A percentile compares a stretch with the other conserved stretches of the same genome.
Evolutionary conservation across 2,113 vertebrate genomes (phyloP).

Genomic region (Oreocharis arfaki): DNA sequence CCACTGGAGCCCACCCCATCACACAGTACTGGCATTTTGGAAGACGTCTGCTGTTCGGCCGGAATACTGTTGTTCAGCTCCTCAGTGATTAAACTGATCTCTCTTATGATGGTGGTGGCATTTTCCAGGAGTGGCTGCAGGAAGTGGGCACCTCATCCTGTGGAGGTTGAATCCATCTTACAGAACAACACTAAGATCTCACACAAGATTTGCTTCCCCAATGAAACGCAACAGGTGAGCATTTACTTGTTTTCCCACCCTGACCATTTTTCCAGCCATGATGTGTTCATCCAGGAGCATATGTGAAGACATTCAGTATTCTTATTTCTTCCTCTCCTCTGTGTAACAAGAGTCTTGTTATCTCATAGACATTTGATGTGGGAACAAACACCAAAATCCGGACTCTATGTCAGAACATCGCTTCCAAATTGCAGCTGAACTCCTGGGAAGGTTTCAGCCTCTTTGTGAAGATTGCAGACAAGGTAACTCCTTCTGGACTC

Average conservation of each 20-base stretch:
- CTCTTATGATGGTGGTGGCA: neutral
- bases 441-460: slow-evolving; percentile 91
- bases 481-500: slow-evolving; percentile 69
- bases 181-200: slow-evolving; percentile 84
- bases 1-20: rapidly evolving
- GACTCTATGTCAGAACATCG: slow-evolving; percentile 79
- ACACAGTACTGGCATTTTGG: neutral
- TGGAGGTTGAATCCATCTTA: slow-evolving; percentile 89
- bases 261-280: neutral
- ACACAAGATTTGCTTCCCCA: slow-evolving; percentile 90
- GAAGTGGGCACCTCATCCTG: slow-evolving; percentile 88
- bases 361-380: slow-evolving; percentile 82
- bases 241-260: neutral
- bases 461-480: slow-evolving; percentile 91
- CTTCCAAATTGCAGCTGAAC: slow-evolving; percentile 73
- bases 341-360: neutral
- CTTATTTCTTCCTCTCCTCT: neutral
- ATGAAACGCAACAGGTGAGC: slow-evolving; percentile 83
- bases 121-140: slow-evolving; percentile 82
- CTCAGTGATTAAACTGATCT: neutral
- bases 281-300: neutral
- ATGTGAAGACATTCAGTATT: neutral
- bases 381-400: slow-evolving; percentile 79
- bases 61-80: neutral
- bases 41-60: neutral